These are phyloP conservation scores for Vanacampus margaritifer DNA, from an alignment of 2,113 vertebrate genomes.

Conservation along the genomic window DNA sequence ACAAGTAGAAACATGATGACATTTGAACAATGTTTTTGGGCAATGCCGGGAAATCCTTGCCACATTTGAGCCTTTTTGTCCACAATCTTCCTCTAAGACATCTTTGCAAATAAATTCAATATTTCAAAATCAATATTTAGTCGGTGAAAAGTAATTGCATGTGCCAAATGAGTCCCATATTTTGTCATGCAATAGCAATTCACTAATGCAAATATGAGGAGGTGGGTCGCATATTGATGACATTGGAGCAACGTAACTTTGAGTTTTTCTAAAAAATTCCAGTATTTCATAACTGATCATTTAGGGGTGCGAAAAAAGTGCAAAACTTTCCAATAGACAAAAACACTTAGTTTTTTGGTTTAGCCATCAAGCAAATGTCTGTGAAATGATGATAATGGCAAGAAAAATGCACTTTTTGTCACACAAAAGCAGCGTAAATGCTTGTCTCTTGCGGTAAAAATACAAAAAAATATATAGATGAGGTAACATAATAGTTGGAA, in stretches of 20 bases:
- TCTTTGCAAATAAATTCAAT: no score
- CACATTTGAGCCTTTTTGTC: background rate
- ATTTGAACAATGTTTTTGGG: background rate
- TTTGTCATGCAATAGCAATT: background rate
- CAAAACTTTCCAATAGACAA: background rate
- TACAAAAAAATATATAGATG: background rate
- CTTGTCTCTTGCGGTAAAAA: background rate
- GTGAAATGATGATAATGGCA: background rate
- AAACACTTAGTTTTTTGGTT: background rate
- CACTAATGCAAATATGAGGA: background rate
- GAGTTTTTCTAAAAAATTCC: background rate
- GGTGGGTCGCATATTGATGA: background rate
- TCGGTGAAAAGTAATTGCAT: no score
- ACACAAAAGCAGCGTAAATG: background rate
- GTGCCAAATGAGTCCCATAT: background rate
- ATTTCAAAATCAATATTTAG: no score
- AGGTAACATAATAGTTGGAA: conserved; percentile 16
- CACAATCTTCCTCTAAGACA: no score
- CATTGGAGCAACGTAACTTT: background rate
- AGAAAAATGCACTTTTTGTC: background rate
- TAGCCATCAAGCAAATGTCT: background rate
- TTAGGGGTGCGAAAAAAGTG: background rate
- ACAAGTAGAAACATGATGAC: background rate
- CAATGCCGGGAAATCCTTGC: no score
- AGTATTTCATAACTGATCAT: background rate